Evolutionary conservation across 2,113 vertebrate species (phyloP).

Genomic region (Nannobrachium achirus): DNA sequence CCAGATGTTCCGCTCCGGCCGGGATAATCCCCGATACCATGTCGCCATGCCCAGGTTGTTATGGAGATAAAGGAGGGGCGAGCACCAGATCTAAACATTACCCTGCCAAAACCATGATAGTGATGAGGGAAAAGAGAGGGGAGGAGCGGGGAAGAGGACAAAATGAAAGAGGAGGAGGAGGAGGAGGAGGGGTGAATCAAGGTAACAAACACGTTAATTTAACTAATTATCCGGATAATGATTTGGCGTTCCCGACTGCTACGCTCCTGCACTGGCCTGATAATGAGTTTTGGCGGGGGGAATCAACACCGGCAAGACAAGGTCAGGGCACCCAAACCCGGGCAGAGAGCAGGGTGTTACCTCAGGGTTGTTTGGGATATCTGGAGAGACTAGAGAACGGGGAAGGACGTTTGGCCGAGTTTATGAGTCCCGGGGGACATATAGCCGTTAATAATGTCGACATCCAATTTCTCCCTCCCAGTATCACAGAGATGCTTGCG

Average conservation of each 20-base stretch:
- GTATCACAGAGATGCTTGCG: slow-evolving; percentile 8
- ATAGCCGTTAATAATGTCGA: slow-evolving; percentile 50
- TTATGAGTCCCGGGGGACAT: slow-evolving; percentile 53
- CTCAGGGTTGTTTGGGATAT: slow-evolving; percentile 38
- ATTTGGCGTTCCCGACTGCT: slow-evolving; percentile 55
- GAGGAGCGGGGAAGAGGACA: slow-evolving; percentile 15
- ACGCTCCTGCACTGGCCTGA: slow-evolving; percentile 14
- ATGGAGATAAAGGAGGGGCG: not conserved
- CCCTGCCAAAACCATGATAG: slow-evolving; percentile 16
- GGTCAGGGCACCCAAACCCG: slow-evolving; percentile 33
- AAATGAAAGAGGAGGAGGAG: slow-evolving; percentile 5
- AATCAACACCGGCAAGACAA: slow-evolving; percentile 30
- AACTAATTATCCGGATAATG: slow-evolving; percentile 64
- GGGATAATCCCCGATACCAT: slow-evolving; percentile 42
- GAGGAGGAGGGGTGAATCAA: slow-evolving; percentile 25
- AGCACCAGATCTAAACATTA: slow-evolving; percentile 6
- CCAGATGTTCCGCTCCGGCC: slow-evolving; percentile 48
- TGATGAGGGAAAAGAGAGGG: not conserved
- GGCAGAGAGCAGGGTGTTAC: slow-evolving; percentile 26
- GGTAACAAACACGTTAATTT: slow-evolving; percentile 54
- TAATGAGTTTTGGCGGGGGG: slow-evolving; percentile 48
- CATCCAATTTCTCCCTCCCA: slow-evolving; percentile 40
- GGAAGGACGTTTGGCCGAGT: slow-evolving; percentile 53
- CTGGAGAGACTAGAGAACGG: slow-evolving; percentile 37
- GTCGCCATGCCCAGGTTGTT: slow-evolving; percentile 23